A percentile compares a stretch with the other conserved stretches of the same genome.
phyloP scores from a whole-genome alignment of 2,888 invertebrate genomes.

The Pharmacophagus antenor region DNA sequence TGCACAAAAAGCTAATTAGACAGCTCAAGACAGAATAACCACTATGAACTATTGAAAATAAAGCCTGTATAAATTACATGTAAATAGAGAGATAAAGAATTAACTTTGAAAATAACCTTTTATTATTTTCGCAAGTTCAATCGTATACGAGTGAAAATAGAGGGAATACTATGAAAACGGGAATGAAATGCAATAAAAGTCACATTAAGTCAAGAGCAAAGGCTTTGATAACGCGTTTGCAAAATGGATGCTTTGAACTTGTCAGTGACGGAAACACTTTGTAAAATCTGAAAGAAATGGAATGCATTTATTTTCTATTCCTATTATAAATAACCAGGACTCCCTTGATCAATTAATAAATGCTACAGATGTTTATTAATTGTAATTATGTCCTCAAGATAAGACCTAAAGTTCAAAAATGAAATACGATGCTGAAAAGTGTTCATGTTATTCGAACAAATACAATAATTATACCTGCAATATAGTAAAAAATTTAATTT shows the following conservation, averaged over 20 bases:
- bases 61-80: no score
- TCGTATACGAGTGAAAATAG: conserved; percentile 9
- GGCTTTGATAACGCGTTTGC: conserved; percentile 46
- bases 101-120: neutral
- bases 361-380: no score
- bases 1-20: conserved; percentile 4
- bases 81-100: no score
- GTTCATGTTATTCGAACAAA: no score
- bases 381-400: no score
- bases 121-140: neutral
- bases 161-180: conserved; percentile 54
- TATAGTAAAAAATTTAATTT: no score
- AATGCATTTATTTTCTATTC: neutral
- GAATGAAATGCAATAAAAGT: conserved; percentile 71
- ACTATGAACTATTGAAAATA: neutral
- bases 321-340: no score
- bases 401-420: no score
- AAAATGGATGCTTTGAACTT: conserved; percentile 52
- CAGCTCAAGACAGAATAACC: neutral
- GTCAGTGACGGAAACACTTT: conserved; percentile 43
- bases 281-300: neutral
- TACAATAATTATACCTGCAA: no score
- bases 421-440: no score
- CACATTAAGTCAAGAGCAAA: conserved; percentile 72
- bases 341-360: no score